Conservation (phyloP, 2,888 invertebrate genomes). For the Seira sanloemensis region DNA sequence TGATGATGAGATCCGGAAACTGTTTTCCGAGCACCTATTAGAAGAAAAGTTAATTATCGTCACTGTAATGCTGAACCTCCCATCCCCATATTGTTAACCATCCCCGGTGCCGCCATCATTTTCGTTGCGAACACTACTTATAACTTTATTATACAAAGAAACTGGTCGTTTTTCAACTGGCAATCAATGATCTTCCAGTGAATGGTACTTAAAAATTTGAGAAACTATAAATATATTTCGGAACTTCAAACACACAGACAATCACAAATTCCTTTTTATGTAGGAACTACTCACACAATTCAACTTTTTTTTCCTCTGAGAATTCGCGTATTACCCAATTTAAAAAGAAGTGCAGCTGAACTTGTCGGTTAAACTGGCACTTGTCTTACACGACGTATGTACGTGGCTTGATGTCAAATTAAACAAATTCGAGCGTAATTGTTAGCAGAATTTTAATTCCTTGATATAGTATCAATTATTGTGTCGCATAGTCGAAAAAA, state of each 20-base stretch:
- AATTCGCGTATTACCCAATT: not conserved
- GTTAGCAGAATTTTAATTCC: not conserved
- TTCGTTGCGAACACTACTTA: constrained; percentile 5
- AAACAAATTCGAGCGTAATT: not conserved
- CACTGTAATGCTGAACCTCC: not conserved
- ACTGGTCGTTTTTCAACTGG: not conserved
- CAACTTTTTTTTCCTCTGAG: not conserved
- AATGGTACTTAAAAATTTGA: not conserved
- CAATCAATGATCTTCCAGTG: not conserved
- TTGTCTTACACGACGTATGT: not conserved
- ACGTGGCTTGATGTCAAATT: not conserved
- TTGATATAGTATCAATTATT: not conserved
- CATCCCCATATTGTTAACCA: constrained; percentile 63
- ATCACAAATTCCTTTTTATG: constrained; percentile 28
- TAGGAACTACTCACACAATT: not conserved
- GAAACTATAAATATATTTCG: not conserved
- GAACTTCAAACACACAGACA: constrained; percentile 39
- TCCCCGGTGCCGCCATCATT: constrained; percentile 58
- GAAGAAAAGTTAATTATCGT: not conserved
- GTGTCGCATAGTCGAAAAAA: constrained; percentile 46
- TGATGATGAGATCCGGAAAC: not conserved
- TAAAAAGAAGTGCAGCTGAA: constrained; percentile 42
- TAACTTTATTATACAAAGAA: not conserved
- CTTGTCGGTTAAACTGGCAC: constrained; percentile 31
- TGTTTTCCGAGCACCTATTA: too few relatives aligned